Percentiles rank a stretch among this genome's conserved stretches.
These are phyloP conservation scores for Aethina tumida DNA, from an alignment of 1,140 invertebrate species.

Conservation along the genomic window DNA sequence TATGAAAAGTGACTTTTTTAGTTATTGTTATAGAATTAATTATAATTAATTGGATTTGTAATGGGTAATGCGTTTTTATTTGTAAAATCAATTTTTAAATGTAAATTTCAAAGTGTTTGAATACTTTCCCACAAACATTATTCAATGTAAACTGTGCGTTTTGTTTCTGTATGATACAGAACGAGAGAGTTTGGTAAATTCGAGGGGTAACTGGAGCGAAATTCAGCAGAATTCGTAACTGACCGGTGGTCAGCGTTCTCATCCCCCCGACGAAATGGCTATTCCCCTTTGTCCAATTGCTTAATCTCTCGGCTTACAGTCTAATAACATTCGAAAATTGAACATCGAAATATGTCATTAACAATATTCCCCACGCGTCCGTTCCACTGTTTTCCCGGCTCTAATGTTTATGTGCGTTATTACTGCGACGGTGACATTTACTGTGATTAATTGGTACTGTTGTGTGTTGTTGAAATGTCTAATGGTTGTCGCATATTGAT, in stretches of 20 bases:
- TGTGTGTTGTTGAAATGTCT: slow-evolving; percentile 6
- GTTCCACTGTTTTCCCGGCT: slow-evolving; percentile 7
- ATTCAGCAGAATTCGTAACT: slow-evolving; percentile 17
- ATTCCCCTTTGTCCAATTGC: slow-evolving; percentile 24
- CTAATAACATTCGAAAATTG: slow-evolving; percentile 26
- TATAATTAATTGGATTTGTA: no score
- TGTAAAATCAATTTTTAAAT: slow-evolving; percentile 2
- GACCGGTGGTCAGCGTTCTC: slow-evolving; percentile 28
- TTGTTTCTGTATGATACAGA: slow-evolving; percentile 1
- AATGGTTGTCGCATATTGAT: no score
- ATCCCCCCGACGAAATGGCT: slow-evolving; percentile 21
- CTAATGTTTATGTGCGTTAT: slow-evolving; percentile 13
- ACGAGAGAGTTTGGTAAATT: not conserved
- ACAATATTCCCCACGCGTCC: slow-evolving; percentile 21
- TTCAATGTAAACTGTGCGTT: slow-evolving; percentile 5
- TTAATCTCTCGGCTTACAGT: slow-evolving; percentile 27
- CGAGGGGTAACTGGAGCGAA: not conserved
- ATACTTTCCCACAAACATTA: not conserved
- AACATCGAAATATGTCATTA: slow-evolving; percentile 26
- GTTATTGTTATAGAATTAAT: no score
- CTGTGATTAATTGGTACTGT: slow-evolving; percentile 17
- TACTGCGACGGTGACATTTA: slow-evolving; percentile 21
- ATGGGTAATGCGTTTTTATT: slow-evolving; percentile 6
- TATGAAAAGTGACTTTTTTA: no score
- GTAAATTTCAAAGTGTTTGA: not conserved